These are phyloP conservation scores for Torymus texanus DNA, from an alignment of 2,888 invertebrate species.

Conservation along the genomic window DNA sequence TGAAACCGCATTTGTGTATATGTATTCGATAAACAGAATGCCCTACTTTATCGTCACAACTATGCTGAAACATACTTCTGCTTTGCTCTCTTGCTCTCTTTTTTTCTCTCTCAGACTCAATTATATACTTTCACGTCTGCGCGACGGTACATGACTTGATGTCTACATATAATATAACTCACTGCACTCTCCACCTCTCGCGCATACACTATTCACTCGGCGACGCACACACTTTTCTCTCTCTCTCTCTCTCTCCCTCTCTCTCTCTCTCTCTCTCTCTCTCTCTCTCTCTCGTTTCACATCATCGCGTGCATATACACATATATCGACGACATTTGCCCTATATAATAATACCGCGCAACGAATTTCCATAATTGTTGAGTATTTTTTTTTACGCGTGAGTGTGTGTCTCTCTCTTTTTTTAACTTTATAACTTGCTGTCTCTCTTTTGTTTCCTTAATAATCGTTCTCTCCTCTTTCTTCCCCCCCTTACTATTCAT, in stretches of 20 bases:
- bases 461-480: conserved; percentile 3
- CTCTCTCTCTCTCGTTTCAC: not conserved
- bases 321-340: conserved; percentile 21
- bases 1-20: conserved; percentile 41
- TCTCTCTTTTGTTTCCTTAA: conserved; percentile 10
- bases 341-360: conserved; percentile 21
- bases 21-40: conserved; percentile 43
- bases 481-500: conserved; percentile 9
- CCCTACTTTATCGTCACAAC: conserved; percentile 38
- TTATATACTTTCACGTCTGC: conserved; percentile 38
- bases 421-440: conserved; percentile 31
- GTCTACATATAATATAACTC: conserved; percentile 20
- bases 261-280: not conserved
- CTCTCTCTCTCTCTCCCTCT: conserved; percentile 12
- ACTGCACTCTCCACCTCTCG: conserved; percentile 1
- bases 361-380: conserved; percentile 24
- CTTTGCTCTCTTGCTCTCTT: not conserved
- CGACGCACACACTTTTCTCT: not conserved
- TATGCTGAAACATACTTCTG: conserved; percentile 21
- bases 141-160: conserved; percentile 24
- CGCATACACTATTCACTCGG: conserved; percentile 12
- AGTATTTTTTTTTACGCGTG: conserved; percentile 19
- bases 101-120: conserved; percentile 12
- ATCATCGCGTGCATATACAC: conserved; percentile 3
- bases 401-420: not conserved